A percentile compares a stretch with the other conserved stretches of the same genome.
Conservation (phyloP, 1,140 invertebrate genomes). For the Ctenoplectra terminalis region DNA sequence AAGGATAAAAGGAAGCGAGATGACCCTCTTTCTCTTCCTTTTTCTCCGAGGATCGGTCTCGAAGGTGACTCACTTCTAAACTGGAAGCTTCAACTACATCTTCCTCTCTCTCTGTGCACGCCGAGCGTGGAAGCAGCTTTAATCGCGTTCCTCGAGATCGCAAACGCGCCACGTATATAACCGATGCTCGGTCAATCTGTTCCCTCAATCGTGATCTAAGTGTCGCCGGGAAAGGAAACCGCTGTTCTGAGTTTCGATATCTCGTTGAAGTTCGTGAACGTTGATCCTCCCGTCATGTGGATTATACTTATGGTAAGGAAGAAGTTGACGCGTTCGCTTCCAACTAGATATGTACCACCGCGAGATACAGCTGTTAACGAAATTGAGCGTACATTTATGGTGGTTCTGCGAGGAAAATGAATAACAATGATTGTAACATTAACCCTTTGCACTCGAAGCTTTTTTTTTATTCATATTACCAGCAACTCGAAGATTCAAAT, state of each 20-base stretch:
- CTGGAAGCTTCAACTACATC: slow-evolving; percentile 32
- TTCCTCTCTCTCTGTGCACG: slow-evolving; percentile 68
- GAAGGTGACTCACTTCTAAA: slow-evolving; percentile 53
- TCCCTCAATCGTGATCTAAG: slow-evolving; percentile 68
- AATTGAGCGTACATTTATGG: no score
- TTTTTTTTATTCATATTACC: no score
- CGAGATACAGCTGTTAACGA: no score
- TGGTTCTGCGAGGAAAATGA: no score
- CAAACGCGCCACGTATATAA: slow-evolving; percentile 73
- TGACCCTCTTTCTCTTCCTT: slow-evolving; percentile 24
- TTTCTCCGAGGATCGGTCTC: slow-evolving; percentile 2
- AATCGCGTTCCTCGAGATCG: slow-evolving; percentile 72
- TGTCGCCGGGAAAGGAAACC: slow-evolving; percentile 45
- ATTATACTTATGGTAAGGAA: slow-evolving; percentile 28
- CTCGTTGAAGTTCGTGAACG: background rate
- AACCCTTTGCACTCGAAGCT: no score
- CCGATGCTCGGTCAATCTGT: slow-evolving; percentile 71
- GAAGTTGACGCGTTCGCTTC: no score
- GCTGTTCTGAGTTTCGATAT: background rate
- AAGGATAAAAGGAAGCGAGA: slow-evolving; percentile 13
- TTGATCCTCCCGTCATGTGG: slow-evolving; percentile 25
- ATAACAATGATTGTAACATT: no score
- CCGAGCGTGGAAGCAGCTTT: slow-evolving; percentile 60
- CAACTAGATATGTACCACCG: no score
- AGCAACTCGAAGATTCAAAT: no score